Percentiles rank a stretch among this genome's conserved stretches.
phyloP scores from a whole-genome alignment of 2,888 invertebrate species.

The Liposcelis brunnea region DNA sequence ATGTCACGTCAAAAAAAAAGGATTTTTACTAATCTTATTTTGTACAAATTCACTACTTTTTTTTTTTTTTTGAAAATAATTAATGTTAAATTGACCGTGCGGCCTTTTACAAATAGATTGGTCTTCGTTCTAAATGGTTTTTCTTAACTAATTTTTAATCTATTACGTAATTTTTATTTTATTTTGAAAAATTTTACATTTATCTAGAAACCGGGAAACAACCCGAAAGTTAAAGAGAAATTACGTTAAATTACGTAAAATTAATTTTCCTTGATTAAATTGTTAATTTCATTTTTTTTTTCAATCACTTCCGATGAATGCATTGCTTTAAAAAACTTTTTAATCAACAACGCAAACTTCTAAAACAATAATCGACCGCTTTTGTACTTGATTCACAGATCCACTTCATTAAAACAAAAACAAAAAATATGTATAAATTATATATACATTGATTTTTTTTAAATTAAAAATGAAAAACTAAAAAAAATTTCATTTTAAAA shows the following conservation, averaged over 20 bases:
- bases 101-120: conserved; percentile 6
- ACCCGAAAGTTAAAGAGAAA: no score
- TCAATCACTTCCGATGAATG: conserved; percentile 3
- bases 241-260: background rate
- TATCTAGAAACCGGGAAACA: no score
- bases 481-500: background rate
- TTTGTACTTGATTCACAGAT: conserved; percentile 4
- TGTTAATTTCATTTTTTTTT: background rate
- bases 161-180: background rate
- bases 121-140: background rate
- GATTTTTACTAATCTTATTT: background rate
- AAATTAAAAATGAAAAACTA: no score
- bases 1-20: conserved; percentile 2
- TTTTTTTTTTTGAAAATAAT: conserved; percentile 5
- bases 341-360: background rate
- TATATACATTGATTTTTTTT: background rate
- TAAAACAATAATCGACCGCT: background rate
- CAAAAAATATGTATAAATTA: background rate
- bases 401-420: background rate
- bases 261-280: background rate
- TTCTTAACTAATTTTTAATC: background rate
- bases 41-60: background rate
- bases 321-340: background rate
- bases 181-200: no score
- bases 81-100: background rate